phyloP scores from a whole-genome alignment of 2,888 invertebrate species.

The Nycteola revayana region DNA sequence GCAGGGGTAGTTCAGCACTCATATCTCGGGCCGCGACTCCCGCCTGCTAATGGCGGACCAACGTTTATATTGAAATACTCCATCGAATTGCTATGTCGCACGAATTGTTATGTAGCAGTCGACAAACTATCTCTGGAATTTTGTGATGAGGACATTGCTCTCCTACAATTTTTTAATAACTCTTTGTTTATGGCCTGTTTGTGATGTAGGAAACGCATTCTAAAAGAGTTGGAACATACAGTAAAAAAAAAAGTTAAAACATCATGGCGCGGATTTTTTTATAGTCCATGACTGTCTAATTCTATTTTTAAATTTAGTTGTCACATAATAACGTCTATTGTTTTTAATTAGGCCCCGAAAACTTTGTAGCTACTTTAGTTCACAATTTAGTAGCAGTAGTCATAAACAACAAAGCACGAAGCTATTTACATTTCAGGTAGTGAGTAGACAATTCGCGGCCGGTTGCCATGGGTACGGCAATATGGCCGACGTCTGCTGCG shows the following conservation, averaged over 20 bases:
- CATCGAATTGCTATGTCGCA: conserved; percentile 60
- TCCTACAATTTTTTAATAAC: conserved; percentile 36
- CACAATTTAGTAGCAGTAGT: too few species aligned
- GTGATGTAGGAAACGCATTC: conserved; percentile 23
- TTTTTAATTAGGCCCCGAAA: too few species aligned
- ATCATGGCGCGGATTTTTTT: too few species aligned
- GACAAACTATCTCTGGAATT: conserved; percentile 36
- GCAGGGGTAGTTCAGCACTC: conserved; percentile 57
- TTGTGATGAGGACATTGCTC: conserved; percentile 35
- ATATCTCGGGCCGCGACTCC: conserved; percentile 50
- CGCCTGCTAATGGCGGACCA: conserved; percentile 64
- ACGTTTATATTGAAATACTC: conserved; percentile 75
- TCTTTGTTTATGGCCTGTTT: conserved; percentile 27
- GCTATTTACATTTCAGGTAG: conserved; percentile 74
- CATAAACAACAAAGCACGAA: conserved; percentile 52
- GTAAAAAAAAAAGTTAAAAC: too few species aligned
- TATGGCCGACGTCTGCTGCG: conserved; percentile 77
- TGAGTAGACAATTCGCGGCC: conserved; percentile 69
- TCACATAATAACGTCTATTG: too few species aligned
- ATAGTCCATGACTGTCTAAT: too few species aligned
- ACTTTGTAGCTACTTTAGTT: too few species aligned
- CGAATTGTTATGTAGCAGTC: conserved; percentile 38
- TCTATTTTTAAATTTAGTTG: too few species aligned
- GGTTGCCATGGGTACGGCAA: conserved; percentile 73
- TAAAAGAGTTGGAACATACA: too few species aligned